Percentiles rank a stretch among this genome's conserved stretches.
Conservation (phyloP, 2,797 vertebrate genomes). For the Sternarchorhynchus goeldii region DNA sequence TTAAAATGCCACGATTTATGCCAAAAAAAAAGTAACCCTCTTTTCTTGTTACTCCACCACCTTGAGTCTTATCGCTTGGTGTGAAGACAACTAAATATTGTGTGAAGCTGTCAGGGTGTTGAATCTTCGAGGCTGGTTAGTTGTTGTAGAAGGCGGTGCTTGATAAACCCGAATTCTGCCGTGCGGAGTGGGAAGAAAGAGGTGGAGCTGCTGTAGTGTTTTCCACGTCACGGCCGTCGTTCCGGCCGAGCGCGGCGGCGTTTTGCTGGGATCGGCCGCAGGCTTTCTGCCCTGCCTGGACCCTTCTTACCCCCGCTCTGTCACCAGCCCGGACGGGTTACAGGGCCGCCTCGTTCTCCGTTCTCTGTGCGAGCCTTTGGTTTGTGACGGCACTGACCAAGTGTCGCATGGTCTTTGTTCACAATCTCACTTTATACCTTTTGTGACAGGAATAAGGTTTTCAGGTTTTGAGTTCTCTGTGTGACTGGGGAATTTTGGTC, state of each 20-base stretch:
- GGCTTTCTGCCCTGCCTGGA: not conserved
- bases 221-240: conserved; percentile 1
- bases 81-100: not conserved
- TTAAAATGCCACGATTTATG: not conserved
- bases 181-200: not conserved
- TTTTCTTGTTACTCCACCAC: not conserved
- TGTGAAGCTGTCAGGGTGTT: not conserved
- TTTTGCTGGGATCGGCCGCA: conserved; percentile 11
- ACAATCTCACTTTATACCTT: no score
- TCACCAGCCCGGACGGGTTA: not conserved
- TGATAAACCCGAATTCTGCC: not conserved
- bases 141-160: conserved; percentile 19
- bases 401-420: no score
- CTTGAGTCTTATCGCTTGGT: not conserved
- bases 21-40: not conserved
- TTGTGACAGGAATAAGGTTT: no score
- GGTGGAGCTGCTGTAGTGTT: not conserved
- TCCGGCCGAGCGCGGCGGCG: conserved; percentile 18
- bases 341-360: not conserved
- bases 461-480: no score
- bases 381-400: no score
- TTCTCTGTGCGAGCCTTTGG: no score
- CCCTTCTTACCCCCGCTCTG: not conserved
- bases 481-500: no score
- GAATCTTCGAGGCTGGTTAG: not conserved